Conservation (phyloP, 2,888 invertebrate genomes). For the Hydroisotoma schaefferi region DNA sequence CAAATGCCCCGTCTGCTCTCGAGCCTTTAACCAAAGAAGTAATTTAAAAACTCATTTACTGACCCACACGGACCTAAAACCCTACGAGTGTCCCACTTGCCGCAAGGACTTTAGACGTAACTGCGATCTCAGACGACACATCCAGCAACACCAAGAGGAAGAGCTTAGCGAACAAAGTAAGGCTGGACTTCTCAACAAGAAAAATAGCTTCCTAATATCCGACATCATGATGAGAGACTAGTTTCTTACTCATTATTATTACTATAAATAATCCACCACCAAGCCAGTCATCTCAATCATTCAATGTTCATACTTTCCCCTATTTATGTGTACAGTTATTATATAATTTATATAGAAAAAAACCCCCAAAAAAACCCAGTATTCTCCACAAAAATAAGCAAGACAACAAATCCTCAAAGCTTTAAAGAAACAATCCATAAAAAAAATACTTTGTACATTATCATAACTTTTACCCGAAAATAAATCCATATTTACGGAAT, state of each 20-base stretch:
- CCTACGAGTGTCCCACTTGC: constrained; percentile 74
- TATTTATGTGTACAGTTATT: too few relatives aligned
- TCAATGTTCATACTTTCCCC: too few relatives aligned
- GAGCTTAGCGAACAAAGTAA: neutral
- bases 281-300: too few relatives aligned
- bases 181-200: neutral
- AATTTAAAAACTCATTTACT: constrained; percentile 84
- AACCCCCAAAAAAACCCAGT: too few relatives aligned
- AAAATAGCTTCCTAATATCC: constrained; percentile 7
- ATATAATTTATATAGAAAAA: too few relatives aligned
- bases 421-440: too few relatives aligned
- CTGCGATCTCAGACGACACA: constrained; percentile 84
- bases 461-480: too few relatives aligned
- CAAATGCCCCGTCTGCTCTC: constrained; percentile 83
- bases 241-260: neutral
- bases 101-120: constrained; percentile 73
- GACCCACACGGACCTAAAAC: constrained; percentile 86
- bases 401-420: too few relatives aligned
- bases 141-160: constrained; percentile 50
- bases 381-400: too few relatives aligned
- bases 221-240: constrained; percentile 1
- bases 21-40: constrained; percentile 83
- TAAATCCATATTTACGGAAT: too few relatives aligned
- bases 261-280: too few relatives aligned
- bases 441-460: too few relatives aligned